These are phyloP conservation scores for Australoheros scitulus DNA, from an alignment of 2,113 vertebrate genomes.

Conservation along the genomic window DNA sequence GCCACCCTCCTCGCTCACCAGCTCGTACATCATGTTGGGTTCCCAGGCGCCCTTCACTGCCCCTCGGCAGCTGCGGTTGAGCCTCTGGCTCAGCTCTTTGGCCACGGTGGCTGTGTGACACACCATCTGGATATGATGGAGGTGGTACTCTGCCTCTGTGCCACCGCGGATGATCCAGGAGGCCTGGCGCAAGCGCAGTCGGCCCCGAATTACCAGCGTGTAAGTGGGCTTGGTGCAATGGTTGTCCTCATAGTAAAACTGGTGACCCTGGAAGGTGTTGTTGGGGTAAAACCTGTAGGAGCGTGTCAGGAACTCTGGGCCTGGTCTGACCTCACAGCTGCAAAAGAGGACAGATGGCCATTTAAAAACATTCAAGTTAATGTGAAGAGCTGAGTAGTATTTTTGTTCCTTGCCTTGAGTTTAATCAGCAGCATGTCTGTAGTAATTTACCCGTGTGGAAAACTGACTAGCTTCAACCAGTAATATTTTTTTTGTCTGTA, in stretches of 20 bases:
- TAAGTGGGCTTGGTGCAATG: slow-evolving; percentile 78
- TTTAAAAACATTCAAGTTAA: background rate
- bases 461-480: background rate
- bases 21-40: slow-evolving; percentile 81
- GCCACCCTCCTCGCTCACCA: slow-evolving; percentile 87
- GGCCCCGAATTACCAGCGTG: slow-evolving; percentile 83
- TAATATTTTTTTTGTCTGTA: background rate
- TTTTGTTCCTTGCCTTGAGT: background rate
- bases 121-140: slow-evolving; percentile 86
- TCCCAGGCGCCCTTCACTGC: slow-evolving; percentile 79
- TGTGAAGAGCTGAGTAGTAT: background rate
- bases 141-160: slow-evolving; percentile 93
- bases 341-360: background rate
- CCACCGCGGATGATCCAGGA: slow-evolving; percentile 97
- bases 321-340: slow-evolving; percentile 95
- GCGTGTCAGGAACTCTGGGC: slow-evolving; percentile 94
- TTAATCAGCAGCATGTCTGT: background rate
- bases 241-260: slow-evolving; percentile 79
- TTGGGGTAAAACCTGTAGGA: slow-evolving; percentile 94
- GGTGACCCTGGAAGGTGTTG: slow-evolving; percentile 82
- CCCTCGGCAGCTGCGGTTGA: slow-evolving; percentile 85
- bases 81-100: slow-evolving; percentile 82
- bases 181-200: slow-evolving; percentile 89
- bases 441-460: background rate
- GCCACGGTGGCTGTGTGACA: slow-evolving; percentile 84